Base-by-base conservation (phyloP, 1,140 invertebrate genomes). In the Nephotettix cincticeps region DNA sequence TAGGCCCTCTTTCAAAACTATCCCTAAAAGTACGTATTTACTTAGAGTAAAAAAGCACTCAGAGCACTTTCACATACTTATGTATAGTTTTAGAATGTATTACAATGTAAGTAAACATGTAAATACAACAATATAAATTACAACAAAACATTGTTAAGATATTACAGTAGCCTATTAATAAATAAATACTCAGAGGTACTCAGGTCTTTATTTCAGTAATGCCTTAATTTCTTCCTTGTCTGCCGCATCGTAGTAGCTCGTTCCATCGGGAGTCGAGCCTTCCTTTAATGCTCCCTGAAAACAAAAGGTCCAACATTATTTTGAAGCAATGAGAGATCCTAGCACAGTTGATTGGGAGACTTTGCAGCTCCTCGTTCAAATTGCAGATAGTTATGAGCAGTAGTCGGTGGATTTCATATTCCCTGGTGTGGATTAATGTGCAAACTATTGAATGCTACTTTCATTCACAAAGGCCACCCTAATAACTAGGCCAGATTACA, bases 141-240 rank as follows among this genome's bases (percentile, higher is more conserved):
- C 25, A 25, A 56, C 32, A 69, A 27, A 29, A 71, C 69, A 69
- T 30, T 61, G 43, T 47, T 21, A 32, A 28, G 43, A 17, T 21
- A 54, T 17, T 47, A 29, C 27, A 29, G 47, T 29, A 61, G 36
- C 2, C 17, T 21, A 30, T 4, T 19, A 29, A 17, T 11, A 51
- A 51, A 51, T 51, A 51, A 51, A 51, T 51, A 51, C 47, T 17
- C 11, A 19, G 13, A 64, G n/a, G 27, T 9, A 64, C 9, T 65
- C 54, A n/a, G 29, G 25, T 11, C 67, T 68, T 69, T 68, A 74
- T 70, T 76, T 69, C 13, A 93, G 81, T 23, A 93, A 84, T 75
- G 86, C 85, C 83, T 93, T 94, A 73, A 97, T 97, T 84, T 97
- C 95, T 74, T 92, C 90, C 81, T 92, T 96, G 81, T 98, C 95